Conservation (phyloP, 2,797 vertebrate genomes). For the Glossophaga mutica region DNA sequence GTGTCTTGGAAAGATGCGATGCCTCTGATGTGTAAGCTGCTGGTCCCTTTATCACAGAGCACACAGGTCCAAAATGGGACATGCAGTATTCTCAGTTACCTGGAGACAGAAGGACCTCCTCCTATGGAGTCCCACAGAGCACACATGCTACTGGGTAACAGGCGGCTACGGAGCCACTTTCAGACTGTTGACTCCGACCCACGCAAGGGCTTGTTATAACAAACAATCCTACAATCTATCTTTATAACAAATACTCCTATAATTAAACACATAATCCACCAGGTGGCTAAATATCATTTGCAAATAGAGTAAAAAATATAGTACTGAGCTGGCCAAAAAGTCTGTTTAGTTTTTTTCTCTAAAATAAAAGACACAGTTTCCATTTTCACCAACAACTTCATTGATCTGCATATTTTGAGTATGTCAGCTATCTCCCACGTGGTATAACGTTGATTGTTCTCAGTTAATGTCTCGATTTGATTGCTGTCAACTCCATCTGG, state of each 20-base stretch:
- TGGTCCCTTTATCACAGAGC: background rate
- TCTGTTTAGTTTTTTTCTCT: too few species aligned
- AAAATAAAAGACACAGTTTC: too few species aligned
- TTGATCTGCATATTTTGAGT: too few species aligned
- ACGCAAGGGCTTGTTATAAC: background rate
- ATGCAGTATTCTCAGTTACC: background rate
- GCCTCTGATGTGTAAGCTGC: background rate
- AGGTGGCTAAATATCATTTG: background rate
- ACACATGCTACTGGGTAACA: background rate
- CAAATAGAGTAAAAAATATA: background rate
- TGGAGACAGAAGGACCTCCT: background rate
- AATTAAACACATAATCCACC: constrained; percentile 5
- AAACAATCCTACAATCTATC: background rate
- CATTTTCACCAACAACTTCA: too few species aligned
- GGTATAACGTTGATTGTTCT: too few species aligned
- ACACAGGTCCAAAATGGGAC: background rate
- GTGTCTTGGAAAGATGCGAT: background rate
- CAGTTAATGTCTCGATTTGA: too few species aligned
- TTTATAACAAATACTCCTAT: background rate
- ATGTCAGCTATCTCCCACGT: too few species aligned
- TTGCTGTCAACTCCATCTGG: too few species aligned
- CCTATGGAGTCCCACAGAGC: background rate
- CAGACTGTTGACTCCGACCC: background rate
- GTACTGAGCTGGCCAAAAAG: too few species aligned
- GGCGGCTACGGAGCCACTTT: background rate